A percentile compares a stretch with the other conserved stretches of the same genome.
Evolutionary conservation across 2,113 vertebrate genomes (phyloP).

Genomic region (Oryzias curvinotus): DNA sequence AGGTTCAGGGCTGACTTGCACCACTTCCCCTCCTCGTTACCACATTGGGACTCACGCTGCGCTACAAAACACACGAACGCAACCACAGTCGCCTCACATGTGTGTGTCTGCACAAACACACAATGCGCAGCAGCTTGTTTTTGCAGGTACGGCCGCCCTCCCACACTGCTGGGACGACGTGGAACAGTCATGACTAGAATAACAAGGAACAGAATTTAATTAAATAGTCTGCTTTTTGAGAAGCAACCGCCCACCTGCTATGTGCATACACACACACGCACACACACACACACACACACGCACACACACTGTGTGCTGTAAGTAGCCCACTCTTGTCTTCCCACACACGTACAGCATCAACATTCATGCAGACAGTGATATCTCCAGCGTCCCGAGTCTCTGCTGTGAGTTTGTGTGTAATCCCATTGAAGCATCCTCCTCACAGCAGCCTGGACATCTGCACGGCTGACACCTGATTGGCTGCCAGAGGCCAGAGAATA

Average conservation of each 20-base stretch:
- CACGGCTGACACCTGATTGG: constrained; percentile 49
- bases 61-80: constrained; percentile 55
- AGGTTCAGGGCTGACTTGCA: constrained; percentile 64
- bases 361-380: constrained; percentile 27
- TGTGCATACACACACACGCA: constrained; percentile 40
- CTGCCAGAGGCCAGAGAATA: constrained; percentile 52
- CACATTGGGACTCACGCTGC: constrained; percentile 57
- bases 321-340: constrained; percentile 46
- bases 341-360: constrained; percentile 45
- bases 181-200: constrained; percentile 67
- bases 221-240: constrained; percentile 69
- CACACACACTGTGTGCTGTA: constrained; percentile 4
- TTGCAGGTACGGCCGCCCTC: constrained; percentile 62
- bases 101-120: constrained; percentile 14
- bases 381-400: constrained; percentile 23
- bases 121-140: constrained; percentile 13
- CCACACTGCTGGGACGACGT: constrained; percentile 66
- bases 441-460: constrained; percentile 28
- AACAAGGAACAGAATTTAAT: constrained; percentile 73
- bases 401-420: constrained; percentile 23
- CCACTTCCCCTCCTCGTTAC: constrained; percentile 64
- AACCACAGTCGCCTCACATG: constrained; percentile 55
- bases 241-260: constrained; percentile 60
- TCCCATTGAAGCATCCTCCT: constrained; percentile 57
- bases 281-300: constrained; percentile 20